Conservation (phyloP, 2,797 vertebrate genomes). For the Hybognathus amarus region DNA sequence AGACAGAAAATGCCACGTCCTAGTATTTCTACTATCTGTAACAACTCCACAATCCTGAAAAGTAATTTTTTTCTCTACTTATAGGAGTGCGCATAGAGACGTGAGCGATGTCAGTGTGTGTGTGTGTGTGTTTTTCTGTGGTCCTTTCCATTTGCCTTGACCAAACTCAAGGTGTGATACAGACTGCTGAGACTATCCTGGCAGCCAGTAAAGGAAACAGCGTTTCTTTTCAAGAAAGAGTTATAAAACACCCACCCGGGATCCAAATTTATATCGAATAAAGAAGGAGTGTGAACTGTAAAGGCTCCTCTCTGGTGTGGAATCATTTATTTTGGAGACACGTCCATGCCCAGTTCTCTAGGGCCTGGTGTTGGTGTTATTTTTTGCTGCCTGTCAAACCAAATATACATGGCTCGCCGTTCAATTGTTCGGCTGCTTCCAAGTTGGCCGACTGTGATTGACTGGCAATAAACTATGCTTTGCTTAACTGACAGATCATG, state of each 20-base stretch:
- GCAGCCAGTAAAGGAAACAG: slow-evolving; percentile 69
- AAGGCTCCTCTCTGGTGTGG: slow-evolving; percentile 59
- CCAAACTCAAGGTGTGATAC: slow-evolving; percentile 77
- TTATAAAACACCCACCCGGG: slow-evolving; percentile 69
- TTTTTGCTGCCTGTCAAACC: slow-evolving; percentile 63
- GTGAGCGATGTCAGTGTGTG: slow-evolving; percentile 58
- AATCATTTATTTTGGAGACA: slow-evolving; percentile 65
- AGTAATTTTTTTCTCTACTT: too few relatives aligned
- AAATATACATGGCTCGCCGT: slow-evolving; percentile 53
- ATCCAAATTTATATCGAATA: slow-evolving; percentile 56
- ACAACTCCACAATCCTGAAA: neutral
- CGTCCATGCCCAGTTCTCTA: slow-evolving; percentile 52
- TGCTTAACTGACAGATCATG: slow-evolving; percentile 64
- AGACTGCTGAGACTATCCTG: slow-evolving; percentile 70
- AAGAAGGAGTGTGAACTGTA: slow-evolving; percentile 64
- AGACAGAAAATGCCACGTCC: slow-evolving; percentile 5
- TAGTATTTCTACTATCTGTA: neutral
- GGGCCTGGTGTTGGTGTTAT: slow-evolving; percentile 55
- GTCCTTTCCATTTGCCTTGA: slow-evolving; percentile 86
- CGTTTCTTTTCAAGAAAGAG: slow-evolving; percentile 66
- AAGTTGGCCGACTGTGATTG: slow-evolving; percentile 56
- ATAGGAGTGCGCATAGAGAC: too few relatives aligned
- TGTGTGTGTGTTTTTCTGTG: slow-evolving; percentile 74
- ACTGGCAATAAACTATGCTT: slow-evolving; percentile 62
- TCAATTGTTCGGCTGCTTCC: slow-evolving; percentile 54